Percentiles rank a stretch among this genome's conserved stretches.
Evolutionary conservation across 2,797 vertebrate genomes (phyloP).

Genomic region (Scleropages formosus): DNA sequence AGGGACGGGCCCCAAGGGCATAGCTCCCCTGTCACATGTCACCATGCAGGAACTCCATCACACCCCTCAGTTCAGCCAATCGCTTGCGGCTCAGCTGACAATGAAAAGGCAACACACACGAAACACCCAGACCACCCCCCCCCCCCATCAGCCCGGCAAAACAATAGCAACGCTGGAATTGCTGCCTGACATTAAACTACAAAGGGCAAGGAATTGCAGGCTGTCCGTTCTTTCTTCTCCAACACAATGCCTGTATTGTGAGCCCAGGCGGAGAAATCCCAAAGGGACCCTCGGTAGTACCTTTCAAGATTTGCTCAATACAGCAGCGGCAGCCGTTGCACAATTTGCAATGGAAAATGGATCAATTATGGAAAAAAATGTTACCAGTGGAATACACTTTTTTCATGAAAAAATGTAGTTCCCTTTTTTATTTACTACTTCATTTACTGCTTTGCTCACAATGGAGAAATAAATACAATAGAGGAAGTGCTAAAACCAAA

Average conservation of each 20-base stretch:
- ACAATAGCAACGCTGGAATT: constrained; percentile 39
- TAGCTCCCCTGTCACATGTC: constrained; percentile 57
- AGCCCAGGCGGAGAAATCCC: neutral
- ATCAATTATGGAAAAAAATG: neutral
- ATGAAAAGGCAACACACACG: constrained; percentile 42
- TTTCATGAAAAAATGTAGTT: neutral
- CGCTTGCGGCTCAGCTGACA: constrained; percentile 42
- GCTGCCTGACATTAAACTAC: constrained; percentile 21
- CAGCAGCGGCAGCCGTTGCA: neutral
- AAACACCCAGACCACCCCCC: constrained; percentile 20
- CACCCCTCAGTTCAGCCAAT: constrained; percentile 68
- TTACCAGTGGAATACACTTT: neutral
- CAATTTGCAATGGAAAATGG: neutral
- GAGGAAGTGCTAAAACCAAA: neutral
- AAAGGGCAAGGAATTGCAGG: neutral
- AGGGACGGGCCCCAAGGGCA: constrained; percentile 45
- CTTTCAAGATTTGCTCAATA: constrained; percentile 2
- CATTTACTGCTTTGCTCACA: neutral
- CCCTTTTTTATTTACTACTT: too few relatives aligned
- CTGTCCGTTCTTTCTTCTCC: neutral
- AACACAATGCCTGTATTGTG: constrained; percentile 22
- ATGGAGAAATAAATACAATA: neutral
- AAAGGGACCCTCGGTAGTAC: neutral
- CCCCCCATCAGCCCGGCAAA: constrained; percentile 20
- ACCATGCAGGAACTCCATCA: constrained; percentile 55